Evolutionary conservation across 2,113 vertebrate genomes (phyloP), one percentile per base, ranked within the genome.

Genomic region (Circaetus cinerascens): DNA sequence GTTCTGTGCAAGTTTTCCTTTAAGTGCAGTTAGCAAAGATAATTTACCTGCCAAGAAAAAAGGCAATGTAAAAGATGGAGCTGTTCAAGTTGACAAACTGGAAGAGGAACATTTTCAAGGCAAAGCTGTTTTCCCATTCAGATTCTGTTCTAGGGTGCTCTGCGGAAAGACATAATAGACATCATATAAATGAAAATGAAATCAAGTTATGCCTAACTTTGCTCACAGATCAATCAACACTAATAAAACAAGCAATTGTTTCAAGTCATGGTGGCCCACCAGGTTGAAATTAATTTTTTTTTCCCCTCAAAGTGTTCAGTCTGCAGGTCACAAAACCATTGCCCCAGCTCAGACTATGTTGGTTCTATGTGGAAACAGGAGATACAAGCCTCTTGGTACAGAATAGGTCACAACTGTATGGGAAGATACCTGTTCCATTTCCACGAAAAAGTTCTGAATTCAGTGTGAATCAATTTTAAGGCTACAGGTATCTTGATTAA

Each of bases 61-160:
- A 99, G 57, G 99, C 99, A 2, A 99, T 99, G 95, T 99, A 99
- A 97, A 99, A 99, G 40, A 99, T 99, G 50, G 99, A 99, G 91
- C 99, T 99, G 97, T 99, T 99, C 96, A 99, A 98, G 88, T 99
- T 99, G 78, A 99, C 99, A 97, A 99, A 99, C 97, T 99, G 99
- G 98, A 99, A 99, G 72, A 99, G 99, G 86, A 99, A 99, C 99
- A 99, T 99, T 98, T 99, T 99, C 96, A 99, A 98, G 88, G 99
- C 99, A 98, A 99, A 99, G 97, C 99, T 99, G 97, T 99, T 99
- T 98, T 99, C 99, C 99, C 99, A 99, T 62, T 99, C 99, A 4
- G 99, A 99, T 88, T 99, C 99, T 4, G 99, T 99, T 93, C 99
- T 98, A 63, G 99, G 99, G 85, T 99, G 99, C 96, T 99, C 99